Evolutionary conservation across 2,888 invertebrate genomes (phyloP).

Genomic region (Minunthozetes semirufus): DNA sequence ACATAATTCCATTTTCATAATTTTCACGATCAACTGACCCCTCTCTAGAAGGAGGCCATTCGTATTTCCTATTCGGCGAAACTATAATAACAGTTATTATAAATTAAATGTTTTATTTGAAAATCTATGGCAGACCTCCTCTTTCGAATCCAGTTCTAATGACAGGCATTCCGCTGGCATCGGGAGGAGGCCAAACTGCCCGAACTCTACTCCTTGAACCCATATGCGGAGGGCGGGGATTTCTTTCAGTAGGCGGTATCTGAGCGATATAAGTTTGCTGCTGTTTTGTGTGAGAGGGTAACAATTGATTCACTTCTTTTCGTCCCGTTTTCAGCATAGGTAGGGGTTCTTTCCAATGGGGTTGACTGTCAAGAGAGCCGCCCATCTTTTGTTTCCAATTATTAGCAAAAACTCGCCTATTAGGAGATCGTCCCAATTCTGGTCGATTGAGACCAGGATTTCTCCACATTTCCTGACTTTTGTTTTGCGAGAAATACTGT

Average conservation of each 20-base stretch:
- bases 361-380: not conserved
- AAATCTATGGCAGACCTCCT: constrained; percentile 14
- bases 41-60: constrained; percentile 27
- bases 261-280: constrained; percentile 38
- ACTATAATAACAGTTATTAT: no score
- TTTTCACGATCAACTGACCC: constrained; percentile 22
- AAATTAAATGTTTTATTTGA: not conserved
- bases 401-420: constrained; percentile 26
- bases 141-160: constrained; percentile 23
- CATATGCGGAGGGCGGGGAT: constrained; percentile 24
- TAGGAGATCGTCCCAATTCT: not conserved
- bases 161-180: not conserved
- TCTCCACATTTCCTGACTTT: not conserved
- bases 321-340: constrained; percentile 1
- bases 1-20: constrained; percentile 12
- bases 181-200: constrained; percentile 34
- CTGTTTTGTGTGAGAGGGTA: constrained; percentile 34
- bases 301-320: constrained; percentile 30
- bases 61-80: constrained; percentile 20
- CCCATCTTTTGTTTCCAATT: not conserved
- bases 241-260: constrained; percentile 34
- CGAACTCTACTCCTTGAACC: constrained; percentile 27
- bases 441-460: not conserved
- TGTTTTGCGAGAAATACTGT: not conserved
- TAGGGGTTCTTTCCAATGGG: constrained; percentile 31